phyloP scores from a whole-genome alignment of 30 jellyfish, hydroid and myxozoan species.

The Haliclystus octoradiatus region DNA sequence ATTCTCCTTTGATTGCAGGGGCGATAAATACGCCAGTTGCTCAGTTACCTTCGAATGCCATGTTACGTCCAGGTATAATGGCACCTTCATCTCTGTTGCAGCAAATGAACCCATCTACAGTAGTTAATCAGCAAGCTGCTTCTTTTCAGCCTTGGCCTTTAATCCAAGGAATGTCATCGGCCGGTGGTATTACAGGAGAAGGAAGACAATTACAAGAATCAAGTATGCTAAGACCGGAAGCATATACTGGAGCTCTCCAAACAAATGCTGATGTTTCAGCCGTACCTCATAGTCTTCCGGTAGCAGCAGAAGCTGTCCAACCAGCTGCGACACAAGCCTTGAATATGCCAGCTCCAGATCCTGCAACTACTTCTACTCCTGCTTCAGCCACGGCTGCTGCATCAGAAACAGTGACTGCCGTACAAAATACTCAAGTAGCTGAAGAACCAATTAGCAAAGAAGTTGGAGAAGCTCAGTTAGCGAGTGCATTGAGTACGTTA shows the following conservation, averaged over 20 bases:
- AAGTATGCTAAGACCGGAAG: background rate
- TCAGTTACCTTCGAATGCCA: background rate
- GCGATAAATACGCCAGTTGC: background rate
- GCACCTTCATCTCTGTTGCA: too few species aligned
- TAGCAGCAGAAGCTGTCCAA: background rate
- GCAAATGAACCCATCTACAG: background rate
- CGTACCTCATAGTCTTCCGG: background rate
- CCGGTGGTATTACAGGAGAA: background rate
- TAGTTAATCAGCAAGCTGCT: background rate
- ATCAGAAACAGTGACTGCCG: background rate
- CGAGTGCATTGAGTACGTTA: conserved; percentile 32
- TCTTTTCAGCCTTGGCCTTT: background rate
- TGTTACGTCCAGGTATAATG: background rate
- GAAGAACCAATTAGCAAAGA: conserved; percentile 9
- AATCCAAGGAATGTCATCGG: background rate
- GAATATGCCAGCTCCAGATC: background rate
- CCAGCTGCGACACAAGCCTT: background rate
- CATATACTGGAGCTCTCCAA: too few species aligned
- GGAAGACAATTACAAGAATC: background rate
- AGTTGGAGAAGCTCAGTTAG: conserved; percentile 39
- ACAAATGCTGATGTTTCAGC: background rate
- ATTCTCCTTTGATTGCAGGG: background rate
- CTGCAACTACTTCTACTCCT: background rate
- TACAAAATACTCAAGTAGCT: conserved; percentile 10
- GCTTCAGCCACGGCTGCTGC: background rate